phyloP scores from a whole-genome alignment of 2,797 vertebrate species.

The Limnodromus scolopaceus region DNA sequence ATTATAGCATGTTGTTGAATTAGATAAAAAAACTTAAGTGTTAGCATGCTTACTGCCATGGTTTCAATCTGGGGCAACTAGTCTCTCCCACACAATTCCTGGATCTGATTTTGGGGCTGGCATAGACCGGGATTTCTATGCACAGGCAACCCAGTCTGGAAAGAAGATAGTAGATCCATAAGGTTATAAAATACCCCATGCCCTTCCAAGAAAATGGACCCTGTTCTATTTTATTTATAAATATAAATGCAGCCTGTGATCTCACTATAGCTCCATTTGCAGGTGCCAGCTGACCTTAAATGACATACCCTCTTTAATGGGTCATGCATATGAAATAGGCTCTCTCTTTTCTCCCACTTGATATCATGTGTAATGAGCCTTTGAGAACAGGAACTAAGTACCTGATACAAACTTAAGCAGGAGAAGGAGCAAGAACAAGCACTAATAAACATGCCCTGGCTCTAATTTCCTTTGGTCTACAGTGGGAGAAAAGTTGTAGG shows the following conservation, averaged over 20 bases:
- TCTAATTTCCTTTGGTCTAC: background rate
- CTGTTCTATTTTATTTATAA: background rate
- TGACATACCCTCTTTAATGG: background rate
- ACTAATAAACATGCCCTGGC: background rate
- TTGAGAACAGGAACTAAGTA: background rate
- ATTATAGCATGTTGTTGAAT: background rate
- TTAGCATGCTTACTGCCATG: background rate
- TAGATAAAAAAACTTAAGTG: background rate
- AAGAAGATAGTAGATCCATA: background rate
- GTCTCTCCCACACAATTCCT: background rate
- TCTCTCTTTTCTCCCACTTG: background rate
- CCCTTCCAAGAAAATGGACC: background rate
- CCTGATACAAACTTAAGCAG: background rate
- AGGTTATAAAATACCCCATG: background rate
- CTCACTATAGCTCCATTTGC: background rate
- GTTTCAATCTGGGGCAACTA: background rate
- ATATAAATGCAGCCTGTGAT: background rate
- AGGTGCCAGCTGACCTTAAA: background rate
- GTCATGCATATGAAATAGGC: background rate
- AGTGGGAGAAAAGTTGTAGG: background rate
- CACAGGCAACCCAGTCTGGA: background rate
- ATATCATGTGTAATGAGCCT: background rate
- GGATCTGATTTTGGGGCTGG: background rate
- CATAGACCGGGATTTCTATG: background rate
- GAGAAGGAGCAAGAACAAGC: background rate